These are phyloP conservation scores for Gasterosteus aculeatus DNA, from an alignment of 2,113 vertebrate species.

Conservation along the genomic window DNA sequence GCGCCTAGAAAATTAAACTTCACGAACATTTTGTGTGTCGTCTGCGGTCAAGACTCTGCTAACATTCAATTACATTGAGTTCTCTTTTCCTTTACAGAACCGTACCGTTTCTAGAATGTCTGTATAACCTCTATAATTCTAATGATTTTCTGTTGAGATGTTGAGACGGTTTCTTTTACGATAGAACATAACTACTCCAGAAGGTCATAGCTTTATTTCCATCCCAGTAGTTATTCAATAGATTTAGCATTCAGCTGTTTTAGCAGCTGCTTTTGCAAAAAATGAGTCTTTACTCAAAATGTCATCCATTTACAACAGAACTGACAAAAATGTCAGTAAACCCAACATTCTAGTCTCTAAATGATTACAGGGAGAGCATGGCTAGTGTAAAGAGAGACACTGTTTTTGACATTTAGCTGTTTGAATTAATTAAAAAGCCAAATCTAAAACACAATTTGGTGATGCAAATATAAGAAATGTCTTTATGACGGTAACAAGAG, in stretches of 20 bases:
- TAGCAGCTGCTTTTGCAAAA: background rate
- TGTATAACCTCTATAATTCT: background rate
- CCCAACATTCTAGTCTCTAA: constrained; percentile 10
- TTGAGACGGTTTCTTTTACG: background rate
- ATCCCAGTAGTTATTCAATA: background rate
- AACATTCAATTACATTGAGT: background rate
- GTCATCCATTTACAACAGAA: constrained; percentile 7
- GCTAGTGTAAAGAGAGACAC: background rate
- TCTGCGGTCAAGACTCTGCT: background rate
- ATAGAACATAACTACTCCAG: background rate
- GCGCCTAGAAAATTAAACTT: background rate
- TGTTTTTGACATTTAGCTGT: background rate
- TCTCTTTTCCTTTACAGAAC: background rate
- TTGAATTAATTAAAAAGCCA: background rate
- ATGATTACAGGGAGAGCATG: constrained; percentile 11
- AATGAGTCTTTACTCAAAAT: background rate
- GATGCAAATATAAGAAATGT: constrained; percentile 4
- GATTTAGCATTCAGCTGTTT: background rate
- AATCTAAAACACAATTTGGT: background rate
- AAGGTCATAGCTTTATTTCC: background rate
- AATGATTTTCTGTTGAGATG: background rate
- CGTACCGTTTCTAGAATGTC: background rate
- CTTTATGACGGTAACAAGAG: constrained; percentile 1
- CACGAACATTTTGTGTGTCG: background rate
- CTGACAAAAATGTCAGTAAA: background rate